A percentile compares a stretch with the other conserved stretches of the same genome.
Evolutionary conservation across 2,888 invertebrate species (phyloP).

Genomic region (Latrodectus elegans): DNA sequence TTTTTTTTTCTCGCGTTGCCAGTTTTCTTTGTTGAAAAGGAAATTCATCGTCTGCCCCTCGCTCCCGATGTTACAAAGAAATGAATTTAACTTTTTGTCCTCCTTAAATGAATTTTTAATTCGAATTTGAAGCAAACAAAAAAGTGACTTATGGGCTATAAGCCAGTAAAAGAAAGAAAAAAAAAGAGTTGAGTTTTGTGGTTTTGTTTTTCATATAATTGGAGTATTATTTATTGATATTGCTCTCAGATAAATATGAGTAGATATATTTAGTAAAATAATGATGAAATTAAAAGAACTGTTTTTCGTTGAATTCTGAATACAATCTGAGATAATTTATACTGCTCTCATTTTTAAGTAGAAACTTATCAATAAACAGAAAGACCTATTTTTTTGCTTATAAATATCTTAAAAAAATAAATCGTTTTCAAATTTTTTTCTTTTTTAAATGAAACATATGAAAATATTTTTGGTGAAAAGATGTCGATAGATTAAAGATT

Average conservation of each 20-base stretch:
- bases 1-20: constrained; percentile 25
- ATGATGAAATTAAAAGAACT: not conserved
- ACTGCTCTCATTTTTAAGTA: too few relatives aligned
- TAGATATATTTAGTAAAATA: constrained; percentile 3
- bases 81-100: constrained; percentile 40
- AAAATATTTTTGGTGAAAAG: too few relatives aligned
- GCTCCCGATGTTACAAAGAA: constrained; percentile 31
- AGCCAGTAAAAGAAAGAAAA: constrained; percentile 1
- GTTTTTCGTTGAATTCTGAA: not conserved
- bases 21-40: constrained; percentile 50
- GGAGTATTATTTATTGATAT: constrained; percentile 46
- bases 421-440: too few relatives aligned
- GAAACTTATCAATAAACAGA: too few relatives aligned
- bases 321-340: not conserved
- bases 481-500: too few relatives aligned
- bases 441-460: too few relatives aligned
- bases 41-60: constrained; percentile 47
- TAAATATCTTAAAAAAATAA: too few relatives aligned
- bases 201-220: constrained; percentile 40
- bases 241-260: not conserved
- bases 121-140: constrained; percentile 17
- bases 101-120: constrained; percentile 62
- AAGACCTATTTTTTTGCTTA: too few relatives aligned
- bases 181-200: constrained; percentile 5
- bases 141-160: not conserved